Evolutionary conservation across 2,113 vertebrate species (phyloP), one percentile per base, ranked within the genome.

Genomic region (Cacatua alba): DNA sequence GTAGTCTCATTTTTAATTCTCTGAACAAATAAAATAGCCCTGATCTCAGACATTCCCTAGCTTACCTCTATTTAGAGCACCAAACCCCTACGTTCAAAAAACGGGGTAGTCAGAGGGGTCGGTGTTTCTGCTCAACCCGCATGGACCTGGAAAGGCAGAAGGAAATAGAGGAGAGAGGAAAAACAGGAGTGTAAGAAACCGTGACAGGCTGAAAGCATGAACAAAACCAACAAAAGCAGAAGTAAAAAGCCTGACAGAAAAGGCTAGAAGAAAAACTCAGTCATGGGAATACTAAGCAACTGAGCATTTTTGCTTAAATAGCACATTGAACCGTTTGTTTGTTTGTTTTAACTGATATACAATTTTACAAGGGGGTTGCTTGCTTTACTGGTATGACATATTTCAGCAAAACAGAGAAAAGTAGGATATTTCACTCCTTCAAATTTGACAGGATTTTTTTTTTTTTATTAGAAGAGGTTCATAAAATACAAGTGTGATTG

Each of bases 21-120:
- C 52, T 53, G 20, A 87, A 59, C 43, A 63, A 35, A 68, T 33
- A 25, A 9, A 5, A 8, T 35, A 55, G 20, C 15, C 39, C 51
- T 83, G 23, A 59, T 21, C 62, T 72, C 86, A 65, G 7, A 14
- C 9, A 0, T 59, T 53, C 70, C 39, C 23, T 57, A 46, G 25
- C 13, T 95, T 70, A 41, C 25, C 25, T 85, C 41, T 29, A 8
- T 44, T 67, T 55, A 64, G 20, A 75, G 37, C 39, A 39, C 23
- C 21, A 59, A 53, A 18, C 2, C 6, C 18, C 6, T 19, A 1
- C 0, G 0, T 63, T 62, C 7, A 2, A 69, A 94, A 88, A n/a
- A 8, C 3, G 2, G 3, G 6, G 19, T 87, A 48, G 5, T 84
- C 70, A 65, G 52, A 63, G 29, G 7, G 64, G 14, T n/a, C 41